Base-by-base conservation (phyloP, 1,140 invertebrate genomes). In the Gryon sp. region DNA sequence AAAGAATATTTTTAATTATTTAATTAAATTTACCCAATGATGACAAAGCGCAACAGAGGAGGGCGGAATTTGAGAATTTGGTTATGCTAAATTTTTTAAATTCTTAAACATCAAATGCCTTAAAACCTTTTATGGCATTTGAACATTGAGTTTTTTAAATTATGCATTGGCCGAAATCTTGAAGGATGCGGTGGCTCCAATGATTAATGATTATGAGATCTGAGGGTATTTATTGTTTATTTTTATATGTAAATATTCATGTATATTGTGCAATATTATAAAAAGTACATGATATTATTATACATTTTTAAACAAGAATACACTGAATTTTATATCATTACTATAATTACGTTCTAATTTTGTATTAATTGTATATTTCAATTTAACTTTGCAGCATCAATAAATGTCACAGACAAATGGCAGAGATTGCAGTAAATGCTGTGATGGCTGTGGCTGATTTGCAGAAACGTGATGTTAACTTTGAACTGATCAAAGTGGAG, bases 401-500 rank as follows among this genome's bases (percentile, higher is more conserved):
- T 87, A 95, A 97, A 86, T 95, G 94, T 84, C 97, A 99, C 83
- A 90, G 94, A 18, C 95, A 99, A 88, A 99, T 99, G 96, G 99
- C 98, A 11, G 95, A 99, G 89, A 99, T 99, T 86, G 98, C 99
- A 74, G 99, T 99, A 1, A 93, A 99, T 90, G 97, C 97, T 36
- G 95, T 99, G 1, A 89, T 99, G 78, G 92, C 96, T 26, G 97
- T 99, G 1, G 97, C 97, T 20, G 98, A 99, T 88, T 91, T 99
- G 57, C 93, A 97, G 78, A 94, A 95, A 43, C 93, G 93, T 59
- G 99, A 99, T 90, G 98, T 99, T 0, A 99, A 99, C 87, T 99
- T 99, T 90, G 99, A 99, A 87, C 90, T 99, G 46, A 99, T 99
- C 83, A 99, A 99, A 90, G 94, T 99, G 32, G 97, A 99, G 88